Conservation (phyloP, 2,888 invertebrate genomes). For the Leptinotarsa juncta region DNA sequence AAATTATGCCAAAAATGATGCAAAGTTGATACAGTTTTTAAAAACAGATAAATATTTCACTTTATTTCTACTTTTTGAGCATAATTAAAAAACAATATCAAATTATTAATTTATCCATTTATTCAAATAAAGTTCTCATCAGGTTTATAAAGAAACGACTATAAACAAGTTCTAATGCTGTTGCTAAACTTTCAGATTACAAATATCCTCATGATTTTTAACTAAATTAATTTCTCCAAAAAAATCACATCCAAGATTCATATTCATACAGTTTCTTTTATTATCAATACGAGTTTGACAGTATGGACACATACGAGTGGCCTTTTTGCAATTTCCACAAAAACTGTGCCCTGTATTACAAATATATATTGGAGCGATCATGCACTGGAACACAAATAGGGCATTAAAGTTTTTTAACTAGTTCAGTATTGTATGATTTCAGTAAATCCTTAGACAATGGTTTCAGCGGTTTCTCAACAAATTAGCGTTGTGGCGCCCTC, state of each 20-base stretch:
- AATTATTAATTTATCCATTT: too few species aligned
- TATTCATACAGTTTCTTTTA: neutral
- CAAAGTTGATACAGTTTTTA: too few species aligned
- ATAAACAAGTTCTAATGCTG: too few species aligned
- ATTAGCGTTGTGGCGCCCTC: too few species aligned
- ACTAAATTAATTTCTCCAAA: neutral
- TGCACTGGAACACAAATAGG: slow-evolving; percentile 2
- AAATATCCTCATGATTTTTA: neutral
- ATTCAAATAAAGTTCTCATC: too few species aligned
- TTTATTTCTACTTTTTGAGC: too few species aligned
- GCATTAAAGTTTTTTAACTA: slow-evolving; percentile 4
- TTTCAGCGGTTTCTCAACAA: neutral
- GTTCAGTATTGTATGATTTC: neutral
- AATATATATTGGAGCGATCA: slow-evolving; percentile 3
- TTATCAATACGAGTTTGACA: neutral
- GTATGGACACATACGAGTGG: neutral
- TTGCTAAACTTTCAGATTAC: too few species aligned
- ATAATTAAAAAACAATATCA: too few species aligned
- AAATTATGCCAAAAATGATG: too few species aligned
- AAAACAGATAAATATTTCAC: too few species aligned
- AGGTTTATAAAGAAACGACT: too few species aligned
- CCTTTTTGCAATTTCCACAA: neutral
- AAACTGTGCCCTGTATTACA: slow-evolving; percentile 6
- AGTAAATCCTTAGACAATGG: too few species aligned
- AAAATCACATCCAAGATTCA: neutral